These are phyloP conservation scores for Ichneumon xanthorius DNA, from an alignment of 2,888 invertebrate genomes.

Conservation along the genomic window DNA sequence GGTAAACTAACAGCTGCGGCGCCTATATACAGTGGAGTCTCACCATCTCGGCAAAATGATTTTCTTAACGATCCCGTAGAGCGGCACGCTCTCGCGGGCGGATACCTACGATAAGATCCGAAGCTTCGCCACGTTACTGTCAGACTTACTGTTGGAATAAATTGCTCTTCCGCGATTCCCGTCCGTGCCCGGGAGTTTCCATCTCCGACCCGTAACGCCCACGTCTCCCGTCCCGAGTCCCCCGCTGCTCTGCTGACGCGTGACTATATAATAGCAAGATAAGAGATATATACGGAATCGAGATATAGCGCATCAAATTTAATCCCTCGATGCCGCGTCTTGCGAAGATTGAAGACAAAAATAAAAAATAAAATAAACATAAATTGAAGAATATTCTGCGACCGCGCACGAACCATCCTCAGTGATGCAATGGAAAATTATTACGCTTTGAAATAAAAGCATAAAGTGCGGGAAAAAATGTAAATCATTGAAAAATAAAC, in stretches of 20 bases:
- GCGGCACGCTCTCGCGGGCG: slow-evolving; percentile 19
- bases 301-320: slow-evolving; percentile 2
- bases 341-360: not conserved
- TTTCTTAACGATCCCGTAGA: slow-evolving; percentile 60
- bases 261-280: slow-evolving; percentile 40
- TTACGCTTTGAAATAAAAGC: not conserved
- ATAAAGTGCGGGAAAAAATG: not conserved
- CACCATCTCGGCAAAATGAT: slow-evolving; percentile 62
- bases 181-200: slow-evolving; percentile 52
- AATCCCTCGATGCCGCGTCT: not conserved
- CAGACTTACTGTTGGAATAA: slow-evolving; percentile 69
- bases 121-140: slow-evolving; percentile 68
- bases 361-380: not conserved
- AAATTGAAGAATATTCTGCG: not conserved
- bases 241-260: slow-evolving; percentile 35
- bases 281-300: slow-evolving; percentile 37
- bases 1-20: not conserved
- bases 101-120: slow-evolving; percentile 62
- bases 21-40: slow-evolving; percentile 14
- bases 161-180: slow-evolving; percentile 65
- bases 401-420: not conserved
- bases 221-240: slow-evolving; percentile 4
- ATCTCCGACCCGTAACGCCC: slow-evolving; percentile 55
- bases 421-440: too few species aligned
- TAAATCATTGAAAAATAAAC: not conserved